phyloP scores from a whole-genome alignment of 2,888 invertebrate genomes.

The Protophormia terraenovae region DNA sequence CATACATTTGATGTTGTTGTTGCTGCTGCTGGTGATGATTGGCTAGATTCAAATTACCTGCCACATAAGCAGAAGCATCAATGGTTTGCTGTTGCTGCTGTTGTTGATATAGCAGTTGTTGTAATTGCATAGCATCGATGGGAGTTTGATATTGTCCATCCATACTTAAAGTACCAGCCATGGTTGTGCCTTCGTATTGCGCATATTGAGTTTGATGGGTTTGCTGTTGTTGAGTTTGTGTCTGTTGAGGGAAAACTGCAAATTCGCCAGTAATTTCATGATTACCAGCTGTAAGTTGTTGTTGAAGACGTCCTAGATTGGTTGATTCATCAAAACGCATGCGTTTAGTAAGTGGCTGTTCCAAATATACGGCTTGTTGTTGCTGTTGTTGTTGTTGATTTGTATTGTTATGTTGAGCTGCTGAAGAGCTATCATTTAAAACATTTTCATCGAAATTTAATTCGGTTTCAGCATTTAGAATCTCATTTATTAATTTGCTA shows the following conservation, averaged over 20 bases:
- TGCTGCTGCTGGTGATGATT: conserved; percentile 69
- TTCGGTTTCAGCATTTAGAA: conserved; percentile 75
- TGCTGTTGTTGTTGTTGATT: conserved; percentile 37
- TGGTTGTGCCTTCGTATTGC: conserved; percentile 57
- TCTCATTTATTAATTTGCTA: conserved; percentile 79
- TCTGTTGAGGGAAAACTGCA: conserved; percentile 71
- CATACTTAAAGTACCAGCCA: conserved; percentile 40
- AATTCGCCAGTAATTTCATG: conserved; percentile 67
- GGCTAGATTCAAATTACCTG: conserved; percentile 58
- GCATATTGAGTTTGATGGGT: conserved; percentile 47
- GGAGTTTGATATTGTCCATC: conserved; percentile 69
- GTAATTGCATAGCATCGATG: conserved; percentile 77
- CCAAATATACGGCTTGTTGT: conserved; percentile 62
- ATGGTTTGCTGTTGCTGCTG: conserved; percentile 72
- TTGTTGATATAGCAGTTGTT: conserved; percentile 76
- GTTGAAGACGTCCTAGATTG: conserved; percentile 23
- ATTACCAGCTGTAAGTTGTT: conserved; percentile 39
- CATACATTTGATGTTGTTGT: conserved; percentile 64
- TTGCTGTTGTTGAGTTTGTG: conserved; percentile 43
- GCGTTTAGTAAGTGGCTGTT: conserved; percentile 73
- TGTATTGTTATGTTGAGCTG: conserved; percentile 50
- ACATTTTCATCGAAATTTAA: conserved; percentile 77
- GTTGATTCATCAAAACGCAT: conserved; percentile 75
- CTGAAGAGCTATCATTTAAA: conserved; percentile 64
- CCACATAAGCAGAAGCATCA: conserved; percentile 48